phyloP scores from a whole-genome alignment of 2,888 invertebrate genomes.

The Microdon myrmicae region DNA sequence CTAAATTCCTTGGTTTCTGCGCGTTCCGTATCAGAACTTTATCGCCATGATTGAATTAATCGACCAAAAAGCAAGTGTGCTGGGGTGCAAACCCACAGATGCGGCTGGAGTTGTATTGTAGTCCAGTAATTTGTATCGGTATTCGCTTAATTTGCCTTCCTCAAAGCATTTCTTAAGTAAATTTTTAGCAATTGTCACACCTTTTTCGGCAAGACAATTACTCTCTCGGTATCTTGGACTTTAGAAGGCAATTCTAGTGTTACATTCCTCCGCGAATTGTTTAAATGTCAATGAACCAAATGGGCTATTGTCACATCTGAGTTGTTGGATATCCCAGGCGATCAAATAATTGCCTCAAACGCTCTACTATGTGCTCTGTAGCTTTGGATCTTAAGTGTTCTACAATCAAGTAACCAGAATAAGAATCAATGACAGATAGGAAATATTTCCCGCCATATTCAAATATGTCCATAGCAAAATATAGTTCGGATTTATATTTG shows the following conservation, averaged over 20 bases:
- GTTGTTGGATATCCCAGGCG: too few species aligned
- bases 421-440: too few species aligned
- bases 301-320: slow-evolving; percentile 50
- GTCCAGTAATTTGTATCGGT: slow-evolving; percentile 23
- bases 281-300: too few species aligned
- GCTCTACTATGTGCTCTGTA: too few species aligned
- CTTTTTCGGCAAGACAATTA: slow-evolving; percentile 46
- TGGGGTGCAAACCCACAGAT: slow-evolving; percentile 23
- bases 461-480: slow-evolving; percentile 1
- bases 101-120: slow-evolving; percentile 33
- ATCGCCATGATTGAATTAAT: slow-evolving; percentile 4
- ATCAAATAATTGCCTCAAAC: too few species aligned
- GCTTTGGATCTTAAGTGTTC: too few species aligned
- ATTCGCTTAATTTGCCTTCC: slow-evolving; percentile 8
- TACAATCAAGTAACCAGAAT: too few species aligned
- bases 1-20: too few species aligned
- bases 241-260: slow-evolving; percentile 36
- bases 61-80: slow-evolving; percentile 23
- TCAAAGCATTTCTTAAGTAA: slow-evolving; percentile 35
- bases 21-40: too few species aligned
- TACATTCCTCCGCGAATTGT: slow-evolving; percentile 50
- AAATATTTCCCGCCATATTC: neutral
- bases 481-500: slow-evolving; percentile 9
- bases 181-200: slow-evolving; percentile 13
- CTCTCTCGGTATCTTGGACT: slow-evolving; percentile 53